Percentiles rank a stretch among this genome's conserved stretches.
Conservation (phyloP, 2,113 vertebrate species). For the Alligator sinensis region DNA sequence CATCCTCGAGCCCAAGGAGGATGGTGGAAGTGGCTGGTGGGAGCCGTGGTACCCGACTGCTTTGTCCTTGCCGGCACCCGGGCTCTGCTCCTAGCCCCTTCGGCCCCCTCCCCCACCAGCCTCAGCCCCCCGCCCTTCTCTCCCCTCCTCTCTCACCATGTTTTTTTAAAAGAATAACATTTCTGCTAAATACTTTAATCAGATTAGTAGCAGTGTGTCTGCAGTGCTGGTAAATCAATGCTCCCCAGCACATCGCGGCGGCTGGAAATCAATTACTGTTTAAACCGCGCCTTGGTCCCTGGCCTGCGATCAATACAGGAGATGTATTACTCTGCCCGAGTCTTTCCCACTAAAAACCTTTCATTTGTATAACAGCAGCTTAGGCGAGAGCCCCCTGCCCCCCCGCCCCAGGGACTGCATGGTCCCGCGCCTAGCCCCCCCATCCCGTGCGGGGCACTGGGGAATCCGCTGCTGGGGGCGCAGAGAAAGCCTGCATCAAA, state of each 20-base stretch:
- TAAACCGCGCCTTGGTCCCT: conserved; percentile 80
- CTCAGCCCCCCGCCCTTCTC: conserved; percentile 43
- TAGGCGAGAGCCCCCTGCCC: conserved; percentile 42
- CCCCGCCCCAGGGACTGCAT: background rate
- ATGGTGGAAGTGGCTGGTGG: background rate
- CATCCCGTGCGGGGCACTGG: background rate
- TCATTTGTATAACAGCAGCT: conserved; percentile 75
- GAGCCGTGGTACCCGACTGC: background rate
- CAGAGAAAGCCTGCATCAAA: background rate
- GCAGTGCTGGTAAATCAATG: conserved; percentile 84
- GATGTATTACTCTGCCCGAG: conserved; percentile 82
- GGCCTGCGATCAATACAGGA: conserved; percentile 82
- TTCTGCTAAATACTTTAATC: conserved; percentile 80
- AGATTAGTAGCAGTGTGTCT: conserved; percentile 80
- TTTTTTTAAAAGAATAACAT: conserved; percentile 80
- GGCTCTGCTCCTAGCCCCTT: background rate
- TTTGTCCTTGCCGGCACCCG: background rate
- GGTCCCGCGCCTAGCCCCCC: background rate
- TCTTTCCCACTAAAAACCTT: conserved; percentile 78
- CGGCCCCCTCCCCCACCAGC: background rate
- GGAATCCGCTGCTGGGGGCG: background rate
- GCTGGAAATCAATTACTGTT: conserved; percentile 88
- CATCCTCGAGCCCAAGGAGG: accelerated
- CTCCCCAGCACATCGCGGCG: conserved; percentile 78
- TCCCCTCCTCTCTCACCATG: conserved; percentile 42